phyloP scores from a whole-genome alignment of 2,888 invertebrate species.

The Scelioninae gen. 2 region DNA sequence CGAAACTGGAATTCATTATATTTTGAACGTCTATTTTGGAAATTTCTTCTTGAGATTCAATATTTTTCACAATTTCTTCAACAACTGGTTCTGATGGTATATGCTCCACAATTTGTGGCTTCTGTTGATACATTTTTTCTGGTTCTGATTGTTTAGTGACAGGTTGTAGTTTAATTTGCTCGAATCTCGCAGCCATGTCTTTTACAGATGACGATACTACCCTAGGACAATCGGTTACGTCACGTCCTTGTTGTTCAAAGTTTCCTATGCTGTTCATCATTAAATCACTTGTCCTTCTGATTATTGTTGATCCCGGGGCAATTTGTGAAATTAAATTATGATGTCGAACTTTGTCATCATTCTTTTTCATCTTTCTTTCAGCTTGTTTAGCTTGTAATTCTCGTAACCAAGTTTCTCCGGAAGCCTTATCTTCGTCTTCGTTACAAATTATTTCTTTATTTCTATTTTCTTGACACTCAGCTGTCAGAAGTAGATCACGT shows the following conservation, averaged over 20 bases:
- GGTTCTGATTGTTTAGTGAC: slow-evolving; percentile 66
- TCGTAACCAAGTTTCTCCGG: slow-evolving; percentile 83
- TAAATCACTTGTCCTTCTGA: slow-evolving; percentile 70
- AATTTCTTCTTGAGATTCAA: slow-evolving; percentile 31
- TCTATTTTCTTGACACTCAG: slow-evolving; percentile 67
- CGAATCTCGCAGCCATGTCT: slow-evolving; percentile 90
- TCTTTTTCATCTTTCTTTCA: slow-evolving; percentile 78
- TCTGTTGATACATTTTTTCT: slow-evolving; percentile 55
- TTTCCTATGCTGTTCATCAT: slow-evolving; percentile 69
- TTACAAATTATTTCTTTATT: slow-evolving; percentile 61
- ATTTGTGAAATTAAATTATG: slow-evolving; percentile 46
- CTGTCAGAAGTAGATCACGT: slow-evolving; percentile 75
- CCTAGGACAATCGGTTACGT: slow-evolving; percentile 70
- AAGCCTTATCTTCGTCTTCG: slow-evolving; percentile 68
- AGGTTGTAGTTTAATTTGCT: slow-evolving; percentile 76
- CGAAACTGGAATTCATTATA: slow-evolving; percentile 61
- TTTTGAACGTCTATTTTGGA: slow-evolving; percentile 49
- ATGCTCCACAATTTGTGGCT: slow-evolving; percentile 61
- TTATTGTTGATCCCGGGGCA: slow-evolving; percentile 64
- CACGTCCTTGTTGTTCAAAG: slow-evolving; percentile 64
- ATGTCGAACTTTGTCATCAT: slow-evolving; percentile 69
- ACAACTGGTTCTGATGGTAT: slow-evolving; percentile 48
- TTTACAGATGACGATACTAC: slow-evolving; percentile 78
- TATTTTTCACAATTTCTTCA: slow-evolving; percentile 56
- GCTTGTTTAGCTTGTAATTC: slow-evolving; percentile 89